A percentile compares a stretch with the other conserved stretches of the same genome.
Evolutionary conservation across 2,888 invertebrate genomes (phyloP).

Genomic region (Acanthacorydalis orientalis): DNA sequence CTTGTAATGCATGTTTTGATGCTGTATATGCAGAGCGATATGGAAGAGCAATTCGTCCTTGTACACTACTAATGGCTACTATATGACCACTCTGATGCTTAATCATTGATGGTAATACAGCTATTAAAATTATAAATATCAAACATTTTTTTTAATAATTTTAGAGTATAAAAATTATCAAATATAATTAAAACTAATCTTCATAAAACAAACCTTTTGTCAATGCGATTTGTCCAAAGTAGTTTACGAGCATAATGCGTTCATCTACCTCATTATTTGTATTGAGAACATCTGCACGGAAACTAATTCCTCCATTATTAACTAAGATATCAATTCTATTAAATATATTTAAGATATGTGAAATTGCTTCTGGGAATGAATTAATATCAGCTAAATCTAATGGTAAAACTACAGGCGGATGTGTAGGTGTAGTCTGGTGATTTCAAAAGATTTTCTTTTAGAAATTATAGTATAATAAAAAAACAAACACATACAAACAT

Average conservation of each 20-base stretch:
- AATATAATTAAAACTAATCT: neutral
- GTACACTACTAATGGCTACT: constrained; percentile 80
- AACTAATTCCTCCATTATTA: constrained; percentile 83
- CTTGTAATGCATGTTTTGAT: constrained; percentile 89
- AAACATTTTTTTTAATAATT: neutral
- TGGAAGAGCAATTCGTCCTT: constrained; percentile 83
- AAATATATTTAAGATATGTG: constrained; percentile 49
- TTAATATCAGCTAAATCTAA: constrained; percentile 62
- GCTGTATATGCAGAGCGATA: constrained; percentile 78
- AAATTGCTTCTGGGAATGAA: constrained; percentile 39
- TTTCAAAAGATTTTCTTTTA: constrained; percentile 5
- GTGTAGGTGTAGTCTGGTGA: constrained; percentile 36
- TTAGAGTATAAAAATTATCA: no score
- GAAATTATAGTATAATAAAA: neutral
- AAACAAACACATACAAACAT: constrained; percentile 14
- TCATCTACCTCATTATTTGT: constrained; percentile 70
- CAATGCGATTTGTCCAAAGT: constrained; percentile 80
- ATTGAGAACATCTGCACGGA: constrained; percentile 54
- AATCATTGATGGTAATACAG: constrained; percentile 68
- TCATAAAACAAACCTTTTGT: constrained; percentile 56
- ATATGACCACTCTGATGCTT: constrained; percentile 59
- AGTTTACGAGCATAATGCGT: constrained; percentile 84
- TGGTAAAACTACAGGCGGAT: constrained; percentile 54
- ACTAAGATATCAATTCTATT: constrained; percentile 74
- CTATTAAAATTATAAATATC: constrained; percentile 32